These are phyloP conservation scores for Leptodactylus fallax DNA, from an alignment of 2,797 vertebrate genomes.

Conservation along the genomic window DNA sequence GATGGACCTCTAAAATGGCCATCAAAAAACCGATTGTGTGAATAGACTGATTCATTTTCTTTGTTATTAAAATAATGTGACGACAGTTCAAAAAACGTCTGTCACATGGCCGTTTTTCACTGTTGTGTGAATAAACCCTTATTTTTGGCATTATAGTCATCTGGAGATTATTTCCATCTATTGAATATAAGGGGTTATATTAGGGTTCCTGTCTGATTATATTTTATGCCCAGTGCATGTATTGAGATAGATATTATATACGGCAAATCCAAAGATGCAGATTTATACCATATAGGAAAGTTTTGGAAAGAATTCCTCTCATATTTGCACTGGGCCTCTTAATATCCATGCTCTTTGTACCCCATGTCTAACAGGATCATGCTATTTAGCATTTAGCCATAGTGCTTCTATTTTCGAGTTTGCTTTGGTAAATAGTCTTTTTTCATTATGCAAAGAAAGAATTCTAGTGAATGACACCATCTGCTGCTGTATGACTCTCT, in stretches of 20 bases:
- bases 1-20: no score
- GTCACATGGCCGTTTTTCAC: no score
- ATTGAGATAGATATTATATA: neutral
- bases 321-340: neutral
- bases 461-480: constrained; percentile 48
- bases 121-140: no score
- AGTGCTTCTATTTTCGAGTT: constrained; percentile 44
- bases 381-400: constrained; percentile 51
- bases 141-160: neutral
- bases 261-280: neutral
- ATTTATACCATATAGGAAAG: neutral
- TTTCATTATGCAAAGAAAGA: constrained; percentile 47
- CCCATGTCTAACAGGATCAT: constrained; percentile 60
- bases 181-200: neutral
- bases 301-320: neutral
- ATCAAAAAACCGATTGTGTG: no score
- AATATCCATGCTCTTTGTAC: constrained; percentile 14
- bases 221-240: neutral
- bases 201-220: neutral
- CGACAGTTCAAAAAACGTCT: no score
- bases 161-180: neutral
- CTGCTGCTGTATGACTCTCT: constrained; percentile 42
- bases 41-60: no score
- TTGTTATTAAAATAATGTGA: no score
- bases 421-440: constrained; percentile 51